Percentiles rank a stretch among this genome's conserved stretches.
phyloP scores from a whole-genome alignment of 2,113 vertebrate genomes.

The Chaenocephalus aceratus region DNA sequence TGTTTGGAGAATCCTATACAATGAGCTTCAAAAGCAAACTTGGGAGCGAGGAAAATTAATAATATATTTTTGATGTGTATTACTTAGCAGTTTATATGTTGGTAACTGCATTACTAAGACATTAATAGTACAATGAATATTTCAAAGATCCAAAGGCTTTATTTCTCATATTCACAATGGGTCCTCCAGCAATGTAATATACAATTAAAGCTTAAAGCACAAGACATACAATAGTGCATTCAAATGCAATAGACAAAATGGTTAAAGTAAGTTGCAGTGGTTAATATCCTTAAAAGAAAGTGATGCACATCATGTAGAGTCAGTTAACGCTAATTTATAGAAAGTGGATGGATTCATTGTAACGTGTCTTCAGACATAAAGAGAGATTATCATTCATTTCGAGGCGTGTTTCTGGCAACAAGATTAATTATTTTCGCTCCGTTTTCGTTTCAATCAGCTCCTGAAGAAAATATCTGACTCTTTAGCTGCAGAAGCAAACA shows the following conservation, averaged over 20 bases:
- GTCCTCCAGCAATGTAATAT: no score
- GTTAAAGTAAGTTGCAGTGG: no score
- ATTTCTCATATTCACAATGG: no score
- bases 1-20: slow-evolving; percentile 43
- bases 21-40: slow-evolving; percentile 34
- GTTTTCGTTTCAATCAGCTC: background rate
- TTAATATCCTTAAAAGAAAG: background rate
- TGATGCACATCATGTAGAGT: background rate
- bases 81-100: background rate
- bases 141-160: no score
- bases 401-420: background rate
- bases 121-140: background rate
- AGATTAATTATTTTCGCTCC: background rate
- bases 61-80: background rate
- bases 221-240: no score
- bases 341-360: background rate
- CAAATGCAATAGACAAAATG: no score
- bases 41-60: slow-evolving; percentile 22
- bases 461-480: background rate
- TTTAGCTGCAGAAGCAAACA: background rate
- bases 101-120: background rate
- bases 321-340: background rate
- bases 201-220: no score
- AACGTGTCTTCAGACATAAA: background rate
- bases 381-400: background rate